These are phyloP conservation scores for Drosophila fulvimacula DNA, from an alignment of 2,888 invertebrate genomes.

Conservation along the genomic window DNA sequence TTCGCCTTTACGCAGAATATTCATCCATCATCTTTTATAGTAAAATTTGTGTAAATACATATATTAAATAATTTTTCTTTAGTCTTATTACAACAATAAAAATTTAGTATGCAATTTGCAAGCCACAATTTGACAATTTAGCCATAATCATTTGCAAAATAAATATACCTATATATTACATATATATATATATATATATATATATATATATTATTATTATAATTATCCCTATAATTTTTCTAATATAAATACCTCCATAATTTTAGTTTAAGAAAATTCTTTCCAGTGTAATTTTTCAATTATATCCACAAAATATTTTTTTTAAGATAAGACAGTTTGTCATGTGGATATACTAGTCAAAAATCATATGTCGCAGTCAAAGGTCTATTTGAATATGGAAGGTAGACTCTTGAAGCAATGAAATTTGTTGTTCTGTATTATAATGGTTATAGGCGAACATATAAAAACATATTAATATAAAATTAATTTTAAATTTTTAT, in stretches of 20 bases:
- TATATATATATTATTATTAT: neutral
- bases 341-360: neutral
- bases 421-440: no score
- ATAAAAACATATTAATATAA: no score
- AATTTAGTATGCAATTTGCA: neutral
- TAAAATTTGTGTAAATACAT: no score
- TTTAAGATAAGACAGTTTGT: neutral
- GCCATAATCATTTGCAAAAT: neutral
- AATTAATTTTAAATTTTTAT: no score
- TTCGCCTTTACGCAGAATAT: no score
- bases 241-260: neutral
- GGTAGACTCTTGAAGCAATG: neutral
- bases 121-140: neutral
- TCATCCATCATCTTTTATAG: no score
- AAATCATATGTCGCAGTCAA: neutral
- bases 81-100: no score
- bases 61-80: no score
- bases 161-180: no score
- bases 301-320: neutral
- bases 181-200: no score
- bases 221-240: neutral
- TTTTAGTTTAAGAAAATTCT: neutral
- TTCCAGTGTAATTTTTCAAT: neutral
- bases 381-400: neutral
- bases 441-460: no score